These are phyloP conservation scores for Ahaetulla prasina DNA, from an alignment of 2,113 vertebrate genomes.

Conservation along the genomic window DNA sequence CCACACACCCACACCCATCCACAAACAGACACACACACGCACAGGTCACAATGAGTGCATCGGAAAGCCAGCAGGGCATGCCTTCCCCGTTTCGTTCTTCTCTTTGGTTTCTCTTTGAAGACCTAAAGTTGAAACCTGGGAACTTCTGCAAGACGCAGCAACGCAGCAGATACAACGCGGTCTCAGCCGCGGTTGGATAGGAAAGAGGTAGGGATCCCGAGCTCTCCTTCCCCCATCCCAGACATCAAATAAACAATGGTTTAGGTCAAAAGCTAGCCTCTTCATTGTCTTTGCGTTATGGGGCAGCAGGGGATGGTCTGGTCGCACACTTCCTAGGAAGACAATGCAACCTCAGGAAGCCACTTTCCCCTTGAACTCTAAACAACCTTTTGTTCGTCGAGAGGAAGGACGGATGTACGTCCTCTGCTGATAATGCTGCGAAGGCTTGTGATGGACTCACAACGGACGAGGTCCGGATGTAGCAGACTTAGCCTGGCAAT, in stretches of 20 bases:
- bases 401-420: slow-evolving; percentile 13
- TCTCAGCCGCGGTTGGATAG: neutral
- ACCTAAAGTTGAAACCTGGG: neutral
- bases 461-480: neutral
- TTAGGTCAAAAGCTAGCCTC: neutral
- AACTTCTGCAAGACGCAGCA: neutral
- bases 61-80: neutral
- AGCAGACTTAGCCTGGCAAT: too few relatives aligned
- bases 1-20: too few relatives aligned
- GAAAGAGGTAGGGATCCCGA: neutral
- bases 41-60: neutral
- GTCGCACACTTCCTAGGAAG: slow-evolving; percentile 23
- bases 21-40: too few relatives aligned
- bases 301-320: neutral
- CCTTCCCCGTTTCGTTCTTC: neutral
- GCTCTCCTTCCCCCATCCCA: neutral
- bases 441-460: neutral
- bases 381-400: slow-evolving; percentile 25
- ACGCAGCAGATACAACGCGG: neutral
- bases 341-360: slow-evolving; percentile 26
- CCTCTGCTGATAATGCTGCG: slow-evolving; percentile 10
- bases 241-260: neutral
- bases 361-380: slow-evolving; percentile 40
- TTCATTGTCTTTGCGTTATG: neutral
- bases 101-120: neutral